Evolutionary conservation across 2,888 invertebrate species (phyloP).

Genomic region (Dendrolimus houi): DNA sequence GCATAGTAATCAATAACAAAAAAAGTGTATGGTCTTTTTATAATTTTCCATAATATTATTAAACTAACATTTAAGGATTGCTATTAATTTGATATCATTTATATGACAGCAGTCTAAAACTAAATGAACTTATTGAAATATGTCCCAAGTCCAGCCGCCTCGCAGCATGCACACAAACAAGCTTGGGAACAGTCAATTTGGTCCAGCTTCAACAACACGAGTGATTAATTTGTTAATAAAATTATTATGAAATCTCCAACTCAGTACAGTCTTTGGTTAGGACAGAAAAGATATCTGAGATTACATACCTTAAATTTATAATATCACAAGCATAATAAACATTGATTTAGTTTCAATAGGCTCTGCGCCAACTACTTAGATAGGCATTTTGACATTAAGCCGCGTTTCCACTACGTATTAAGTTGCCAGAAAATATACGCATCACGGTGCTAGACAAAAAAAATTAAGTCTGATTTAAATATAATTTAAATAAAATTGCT

Average conservation of each 20-base stretch:
- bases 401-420: no score
- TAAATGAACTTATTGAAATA: conserved; percentile 18
- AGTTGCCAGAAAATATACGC: no score
- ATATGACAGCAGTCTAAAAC: conserved; percentile 31
- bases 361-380: background rate
- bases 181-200: conserved; percentile 49
- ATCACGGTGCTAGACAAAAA: no score
- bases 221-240: conserved; percentile 37
- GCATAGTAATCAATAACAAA: conserved; percentile 37
- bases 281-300: conserved; percentile 59
- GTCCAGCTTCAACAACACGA: conserved; percentile 62
- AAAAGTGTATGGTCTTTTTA: conserved; percentile 58
- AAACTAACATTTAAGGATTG: conserved; percentile 34
- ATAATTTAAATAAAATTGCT: no score
- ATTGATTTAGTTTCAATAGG: conserved; percentile 25
- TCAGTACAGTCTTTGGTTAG: conserved; percentile 72
- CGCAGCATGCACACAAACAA: conserved; percentile 11
- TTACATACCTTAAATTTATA: conserved; percentile 58
- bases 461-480: no score
- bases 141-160: conserved; percentile 3
- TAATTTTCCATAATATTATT: conserved; percentile 35
- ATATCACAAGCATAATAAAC: conserved; percentile 69
- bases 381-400: background rate
- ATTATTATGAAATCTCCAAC: conserved; percentile 44
- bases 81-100: conserved; percentile 41